These are phyloP conservation scores for Coregonus sp. DNA, from an alignment of 2,797 vertebrate species.

Conservation along the genomic window DNA sequence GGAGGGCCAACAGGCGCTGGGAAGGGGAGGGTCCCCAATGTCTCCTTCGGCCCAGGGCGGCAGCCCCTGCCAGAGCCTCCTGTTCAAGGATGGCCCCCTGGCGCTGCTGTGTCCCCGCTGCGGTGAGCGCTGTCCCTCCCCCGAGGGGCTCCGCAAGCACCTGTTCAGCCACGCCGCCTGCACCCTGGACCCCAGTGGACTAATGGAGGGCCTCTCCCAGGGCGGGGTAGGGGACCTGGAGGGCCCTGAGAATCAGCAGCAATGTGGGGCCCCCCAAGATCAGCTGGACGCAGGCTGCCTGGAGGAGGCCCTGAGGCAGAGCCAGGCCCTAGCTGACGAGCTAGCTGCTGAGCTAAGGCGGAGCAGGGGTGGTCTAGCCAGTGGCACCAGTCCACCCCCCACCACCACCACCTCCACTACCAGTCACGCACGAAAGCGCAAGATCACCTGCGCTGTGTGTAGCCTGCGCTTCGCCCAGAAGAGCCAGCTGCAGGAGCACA, in stretches of 20 bases:
- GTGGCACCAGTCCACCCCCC: slow-evolving; percentile 27
- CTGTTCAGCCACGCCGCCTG: slow-evolving; percentile 86
- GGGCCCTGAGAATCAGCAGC: slow-evolving; percentile 64
- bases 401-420: slow-evolving; percentile 32
- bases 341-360: slow-evolving; percentile 70
- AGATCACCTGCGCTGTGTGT: slow-evolving; percentile 88
- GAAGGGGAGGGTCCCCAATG: slow-evolving; percentile 38
- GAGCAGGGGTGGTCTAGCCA: slow-evolving; percentile 29
- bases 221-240: slow-evolving; percentile 56
- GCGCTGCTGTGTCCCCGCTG: slow-evolving; percentile 89
- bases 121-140: slow-evolving; percentile 89
- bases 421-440: slow-evolving; percentile 87
- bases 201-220: slow-evolving; percentile 78
- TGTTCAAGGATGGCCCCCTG: slow-evolving; percentile 74
- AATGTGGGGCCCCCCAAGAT: slow-evolving; percentile 58
- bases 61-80: slow-evolving; percentile 62
- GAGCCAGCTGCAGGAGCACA: slow-evolving; percentile 92
- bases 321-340: slow-evolving; percentile 82
- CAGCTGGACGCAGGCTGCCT: slow-evolving; percentile 68
- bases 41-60: slow-evolving; percentile 69
- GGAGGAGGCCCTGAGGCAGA: slow-evolving; percentile 85
- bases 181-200: slow-evolving; percentile 80
- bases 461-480: slow-evolving; percentile 87
- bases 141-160: slow-evolving; percentile 84
- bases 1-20: slow-evolving; percentile 61